Base-by-base conservation (phyloP, 2,113 vertebrate species). In the Acinonyx jubatus region DNA sequence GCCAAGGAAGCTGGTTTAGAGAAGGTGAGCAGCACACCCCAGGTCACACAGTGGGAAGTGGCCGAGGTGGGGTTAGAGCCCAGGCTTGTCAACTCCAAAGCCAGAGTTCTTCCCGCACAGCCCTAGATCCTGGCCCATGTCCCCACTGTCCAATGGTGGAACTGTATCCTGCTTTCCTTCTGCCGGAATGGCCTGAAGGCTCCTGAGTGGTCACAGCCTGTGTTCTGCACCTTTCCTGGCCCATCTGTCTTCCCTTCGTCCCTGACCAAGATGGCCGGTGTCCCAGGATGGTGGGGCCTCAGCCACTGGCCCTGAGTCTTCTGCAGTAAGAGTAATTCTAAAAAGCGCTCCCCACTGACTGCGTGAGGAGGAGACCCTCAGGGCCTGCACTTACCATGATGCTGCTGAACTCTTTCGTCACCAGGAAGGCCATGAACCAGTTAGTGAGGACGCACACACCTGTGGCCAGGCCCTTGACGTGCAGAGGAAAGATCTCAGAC, bases 401-500 rank as follows among this genome's bases (percentile, higher is more conserved):
- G 85, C 99, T 98, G 74, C 99, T 98, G 97, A 99, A 99, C 95
- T 99, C 99, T 88, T 99, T 99, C 18, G 99, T 99, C 96, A 99
- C 97, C 27, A 99, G 33, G 94, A 99, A 99, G 1, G 99, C 99
- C 98, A 99, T 99, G 94, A 97, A 84, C 99, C 99, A 99, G 98
- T 99, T 99, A 36, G 98, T 99, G 89, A 99, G 98, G 84, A 99
- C 99, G 4, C 99, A 99, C 16, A 97, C 66, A 1, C 99, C 99
- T 0, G 99, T 99, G 6, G 98, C 99, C 19, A 99, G 9, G 0
- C 99, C 99, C 81, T 99, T 98, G 4, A 95, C 98, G 31, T 99
- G 99, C 7, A 99, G 98, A 0, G 99, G 99, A 97, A 99, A 99
- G 93, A 99, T 99, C 98, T 99, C 99, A 0, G 99, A 99, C 99